phyloP scores from a whole-genome alignment of 2,888 invertebrate species.

The Archips xylosteana region DNA sequence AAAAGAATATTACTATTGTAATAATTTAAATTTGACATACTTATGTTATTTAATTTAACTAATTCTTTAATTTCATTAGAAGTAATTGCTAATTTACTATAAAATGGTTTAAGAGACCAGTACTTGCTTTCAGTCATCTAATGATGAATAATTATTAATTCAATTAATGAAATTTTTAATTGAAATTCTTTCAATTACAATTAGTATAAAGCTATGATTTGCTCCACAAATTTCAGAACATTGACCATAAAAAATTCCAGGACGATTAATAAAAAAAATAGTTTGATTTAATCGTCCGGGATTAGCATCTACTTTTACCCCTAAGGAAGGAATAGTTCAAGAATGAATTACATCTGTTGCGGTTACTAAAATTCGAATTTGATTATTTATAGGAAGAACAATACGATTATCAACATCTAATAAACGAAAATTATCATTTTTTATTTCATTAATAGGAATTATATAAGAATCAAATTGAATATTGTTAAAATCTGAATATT shows the following conservation, averaged over 20 bases:
- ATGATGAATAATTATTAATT: conserved; percentile 83
- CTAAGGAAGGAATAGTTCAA: conserved; percentile 87
- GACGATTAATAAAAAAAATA: conserved; percentile 86
- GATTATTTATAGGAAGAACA: conserved; percentile 84
- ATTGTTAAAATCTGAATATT: conserved; percentile 87
- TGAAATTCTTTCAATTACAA: conserved; percentile 87
- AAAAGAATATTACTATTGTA: conserved; percentile 85
- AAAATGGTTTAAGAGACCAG: conserved; percentile 89
- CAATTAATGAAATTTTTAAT: conserved; percentile 85
- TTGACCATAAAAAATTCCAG: conserved; percentile 90
- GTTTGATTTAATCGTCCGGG: conserved; percentile 88
- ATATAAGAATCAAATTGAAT: conserved; percentile 88
- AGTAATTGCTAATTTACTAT: conserved; percentile 88
- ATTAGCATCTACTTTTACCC: conserved; percentile 88
- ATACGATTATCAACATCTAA: conserved; percentile 88
- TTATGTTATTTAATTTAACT: conserved; percentile 83
- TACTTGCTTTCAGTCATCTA: conserved; percentile 89
- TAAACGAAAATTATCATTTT: conserved; percentile 79
- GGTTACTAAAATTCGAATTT: conserved; percentile 88
- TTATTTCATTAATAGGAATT: conserved; percentile 72
- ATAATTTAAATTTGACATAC: conserved; percentile 88
- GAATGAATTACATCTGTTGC: conserved; percentile 89
- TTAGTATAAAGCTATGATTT: conserved; percentile 93
- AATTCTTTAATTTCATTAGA: conserved; percentile 87
- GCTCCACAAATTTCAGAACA: conserved; percentile 94